phyloP scores from a whole-genome alignment of 2,797 vertebrate genomes.

The Cynopterus sphinx region DNA sequence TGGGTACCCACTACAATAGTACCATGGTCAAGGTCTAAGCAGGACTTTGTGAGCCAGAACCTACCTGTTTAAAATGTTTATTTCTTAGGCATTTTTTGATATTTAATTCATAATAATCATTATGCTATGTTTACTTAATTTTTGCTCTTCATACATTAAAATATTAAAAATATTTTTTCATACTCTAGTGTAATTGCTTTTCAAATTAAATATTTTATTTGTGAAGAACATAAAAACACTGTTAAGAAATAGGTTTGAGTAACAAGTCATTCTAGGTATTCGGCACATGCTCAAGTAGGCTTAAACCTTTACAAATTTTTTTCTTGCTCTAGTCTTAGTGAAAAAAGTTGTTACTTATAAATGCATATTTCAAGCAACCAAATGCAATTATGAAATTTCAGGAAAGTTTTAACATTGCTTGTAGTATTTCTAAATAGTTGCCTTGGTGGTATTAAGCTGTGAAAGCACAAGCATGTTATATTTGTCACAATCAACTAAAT shows the following conservation, averaged over 20 bases:
- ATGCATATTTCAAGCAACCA: slow-evolving; percentile 12
- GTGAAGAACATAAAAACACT: slow-evolving; percentile 80
- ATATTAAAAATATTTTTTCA: slow-evolving; percentile 75
- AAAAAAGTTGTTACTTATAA: neutral
- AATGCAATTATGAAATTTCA: neutral
- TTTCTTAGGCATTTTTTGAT: slow-evolving; percentile 41
- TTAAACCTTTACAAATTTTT: slow-evolving; percentile 9
- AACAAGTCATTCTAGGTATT: slow-evolving; percentile 7
- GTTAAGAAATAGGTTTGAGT: slow-evolving; percentile 12
- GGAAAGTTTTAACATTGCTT: neutral
- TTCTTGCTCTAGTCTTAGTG: slow-evolving; percentile 63
- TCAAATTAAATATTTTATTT: slow-evolving; percentile 79
- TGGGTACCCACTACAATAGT: neutral
- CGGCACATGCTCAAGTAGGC: neutral
- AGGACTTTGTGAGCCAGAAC: neutral
- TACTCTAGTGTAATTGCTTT: slow-evolving; percentile 75
- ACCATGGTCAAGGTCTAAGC: slow-evolving; percentile 10
- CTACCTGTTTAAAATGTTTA: neutral
- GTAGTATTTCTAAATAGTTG: neutral
- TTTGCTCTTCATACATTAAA: slow-evolving; percentile 32
- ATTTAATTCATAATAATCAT: neutral
- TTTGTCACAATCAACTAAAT: slow-evolving; percentile 14
- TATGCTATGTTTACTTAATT: neutral
- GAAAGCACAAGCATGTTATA: neutral
- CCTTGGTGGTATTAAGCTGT: neutral